Evolutionary conservation across 2,888 invertebrate species (phyloP).

Genomic region (Dorcus hopei): DNA sequence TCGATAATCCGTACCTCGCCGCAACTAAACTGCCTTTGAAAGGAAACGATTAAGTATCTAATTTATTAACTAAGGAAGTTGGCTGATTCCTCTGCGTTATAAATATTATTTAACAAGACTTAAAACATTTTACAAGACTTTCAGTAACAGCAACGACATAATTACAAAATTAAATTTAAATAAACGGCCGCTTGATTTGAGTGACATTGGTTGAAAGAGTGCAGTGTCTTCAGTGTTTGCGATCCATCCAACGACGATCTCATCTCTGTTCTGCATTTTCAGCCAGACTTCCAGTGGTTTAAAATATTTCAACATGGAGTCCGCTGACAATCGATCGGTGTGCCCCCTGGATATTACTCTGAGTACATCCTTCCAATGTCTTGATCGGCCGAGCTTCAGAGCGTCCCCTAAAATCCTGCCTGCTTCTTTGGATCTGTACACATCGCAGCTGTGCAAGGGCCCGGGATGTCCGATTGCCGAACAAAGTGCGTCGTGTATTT

Average conservation of each 20-base stretch:
- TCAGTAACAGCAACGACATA: no score
- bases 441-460: constrained; percentile 76
- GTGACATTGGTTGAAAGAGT: constrained; percentile 48
- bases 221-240: constrained; percentile 65
- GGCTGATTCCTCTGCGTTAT: no score
- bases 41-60: constrained; percentile 18
- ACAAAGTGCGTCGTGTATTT: constrained; percentile 78
- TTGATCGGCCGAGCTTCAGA: constrained; percentile 66
- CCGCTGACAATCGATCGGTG: constrained; percentile 70
- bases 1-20: constrained; percentile 72
- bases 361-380: constrained; percentile 70
- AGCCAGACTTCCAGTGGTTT: constrained; percentile 77
- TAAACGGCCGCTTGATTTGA: no score
- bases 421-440: constrained; percentile 76
- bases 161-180: no score
- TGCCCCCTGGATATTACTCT: constrained; percentile 66
- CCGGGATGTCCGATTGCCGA: constrained; percentile 67
- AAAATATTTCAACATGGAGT: constrained; percentile 78
- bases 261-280: constrained; percentile 68
- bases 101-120: no score
- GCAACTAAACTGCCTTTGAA: constrained; percentile 47
- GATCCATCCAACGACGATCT: constrained; percentile 73
- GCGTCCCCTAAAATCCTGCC: constrained; percentile 71
- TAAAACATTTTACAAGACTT: no score
- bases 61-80: no score